Percentiles rank a stretch among this genome's conserved stretches.
Conservation (phyloP, 2,888 invertebrate species). For the Chloroclysta siterata region DNA sequence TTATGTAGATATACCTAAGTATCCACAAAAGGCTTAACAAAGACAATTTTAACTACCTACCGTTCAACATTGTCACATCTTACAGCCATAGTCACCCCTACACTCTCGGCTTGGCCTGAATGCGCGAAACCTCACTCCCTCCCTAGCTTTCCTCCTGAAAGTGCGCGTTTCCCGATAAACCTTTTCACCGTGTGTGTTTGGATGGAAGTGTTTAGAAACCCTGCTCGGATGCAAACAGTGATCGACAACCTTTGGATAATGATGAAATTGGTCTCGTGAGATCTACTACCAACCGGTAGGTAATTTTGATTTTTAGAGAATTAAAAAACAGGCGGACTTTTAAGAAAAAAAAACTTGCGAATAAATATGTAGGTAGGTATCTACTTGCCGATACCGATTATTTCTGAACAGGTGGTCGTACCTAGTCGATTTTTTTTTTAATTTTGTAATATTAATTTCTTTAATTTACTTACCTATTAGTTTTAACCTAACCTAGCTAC, state of each 20-base stretch:
- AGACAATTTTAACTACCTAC: too few relatives aligned
- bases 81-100: conserved; percentile 60
- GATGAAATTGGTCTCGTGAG: conserved; percentile 9
- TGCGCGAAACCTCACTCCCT: conserved; percentile 77
- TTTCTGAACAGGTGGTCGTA: too few relatives aligned
- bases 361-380: too few relatives aligned
- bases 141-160: conserved; percentile 60
- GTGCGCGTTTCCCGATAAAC: conserved; percentile 34
- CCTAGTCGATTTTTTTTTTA: too few relatives aligned
- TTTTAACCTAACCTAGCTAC: too few relatives aligned
- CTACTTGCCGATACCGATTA: too few relatives aligned
- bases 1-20: too few relatives aligned
- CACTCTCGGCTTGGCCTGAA: conserved; percentile 52
- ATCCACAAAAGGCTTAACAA: too few relatives aligned
- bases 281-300: conserved; percentile 5
- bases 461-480: too few relatives aligned
- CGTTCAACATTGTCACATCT: conserved; percentile 26
- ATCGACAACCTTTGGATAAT: conserved; percentile 19
- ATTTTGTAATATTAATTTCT: too few relatives aligned
- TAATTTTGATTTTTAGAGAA: not conserved
- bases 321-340: not conserved
- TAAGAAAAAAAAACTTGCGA: too few relatives aligned
- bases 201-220: conserved; percentile 11
- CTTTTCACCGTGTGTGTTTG: conserved; percentile 9
- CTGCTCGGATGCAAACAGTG: conserved; percentile 19